Evolutionary conservation across 2,113 vertebrate genomes (phyloP).

Genomic region (Benitochromis conjunctus): DNA sequence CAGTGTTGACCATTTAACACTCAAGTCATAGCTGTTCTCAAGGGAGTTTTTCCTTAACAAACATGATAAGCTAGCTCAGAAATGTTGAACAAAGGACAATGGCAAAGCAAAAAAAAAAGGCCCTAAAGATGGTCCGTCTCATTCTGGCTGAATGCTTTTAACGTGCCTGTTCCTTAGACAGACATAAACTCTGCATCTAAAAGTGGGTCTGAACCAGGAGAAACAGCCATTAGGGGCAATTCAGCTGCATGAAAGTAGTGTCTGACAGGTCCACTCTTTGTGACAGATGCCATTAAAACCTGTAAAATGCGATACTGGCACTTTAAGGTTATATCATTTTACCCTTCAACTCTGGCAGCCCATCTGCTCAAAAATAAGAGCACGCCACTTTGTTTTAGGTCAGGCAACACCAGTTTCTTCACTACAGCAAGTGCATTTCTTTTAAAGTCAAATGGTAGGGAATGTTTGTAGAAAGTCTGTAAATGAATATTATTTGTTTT

Average conservation of each 20-base stretch:
- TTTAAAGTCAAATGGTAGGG: neutral
- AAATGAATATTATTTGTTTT: neutral
- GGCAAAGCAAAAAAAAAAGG: neutral
- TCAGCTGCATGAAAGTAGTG: constrained; percentile 67
- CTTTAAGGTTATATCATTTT: constrained; percentile 75
- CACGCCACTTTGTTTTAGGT: constrained; percentile 38
- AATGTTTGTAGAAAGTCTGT: neutral
- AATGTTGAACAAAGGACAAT: constrained; percentile 39
- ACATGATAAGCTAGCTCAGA: constrained; percentile 47
- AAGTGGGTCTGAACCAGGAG: constrained; percentile 64
- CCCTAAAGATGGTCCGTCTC: constrained; percentile 28
- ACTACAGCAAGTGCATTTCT: neutral
- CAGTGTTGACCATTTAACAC: constrained; percentile 57
- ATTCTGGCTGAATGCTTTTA: constrained; percentile 54
- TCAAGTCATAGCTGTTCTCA: constrained; percentile 29
- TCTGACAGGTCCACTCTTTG: constrained; percentile 73
- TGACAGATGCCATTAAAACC: constrained; percentile 77
- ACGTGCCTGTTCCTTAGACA: constrained; percentile 49
- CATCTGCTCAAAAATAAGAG: constrained; percentile 55
- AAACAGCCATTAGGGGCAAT: constrained; percentile 73
- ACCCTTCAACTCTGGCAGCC: constrained; percentile 55
- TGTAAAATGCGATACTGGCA: constrained; percentile 74
- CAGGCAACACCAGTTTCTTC: neutral
- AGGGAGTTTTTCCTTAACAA: constrained; percentile 47
- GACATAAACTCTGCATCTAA: constrained; percentile 51